Conservation (phyloP, 2,797 vertebrate genomes). For the Pseudomugil gertrudae region DNA sequence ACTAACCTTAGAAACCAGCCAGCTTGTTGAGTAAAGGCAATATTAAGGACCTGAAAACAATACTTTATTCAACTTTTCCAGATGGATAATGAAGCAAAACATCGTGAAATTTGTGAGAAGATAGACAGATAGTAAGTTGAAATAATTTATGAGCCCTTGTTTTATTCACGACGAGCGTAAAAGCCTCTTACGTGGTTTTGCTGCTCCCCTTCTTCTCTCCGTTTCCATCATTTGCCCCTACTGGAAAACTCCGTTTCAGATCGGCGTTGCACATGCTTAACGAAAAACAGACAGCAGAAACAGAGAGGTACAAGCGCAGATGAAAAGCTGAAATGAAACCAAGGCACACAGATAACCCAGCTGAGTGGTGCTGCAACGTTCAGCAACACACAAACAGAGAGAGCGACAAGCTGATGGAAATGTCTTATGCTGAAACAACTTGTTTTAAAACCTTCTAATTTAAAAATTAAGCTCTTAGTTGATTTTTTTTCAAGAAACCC, state of each 20-base stretch:
- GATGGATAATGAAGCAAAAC: background rate
- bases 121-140: background rate
- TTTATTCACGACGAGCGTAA: background rate
- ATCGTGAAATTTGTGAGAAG: background rate
- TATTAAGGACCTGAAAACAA: background rate
- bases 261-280: background rate
- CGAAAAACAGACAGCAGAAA: background rate
- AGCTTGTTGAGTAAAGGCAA: background rate
- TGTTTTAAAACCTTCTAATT: background rate
- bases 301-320: background rate
- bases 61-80: background rate
- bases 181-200: background rate
- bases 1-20: background rate
- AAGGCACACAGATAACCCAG: background rate
- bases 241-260: background rate
- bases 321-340: conserved; percentile 1
- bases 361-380: background rate
- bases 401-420: background rate
- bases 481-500: no score
- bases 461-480: background rate
- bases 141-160: background rate
- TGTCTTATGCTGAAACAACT: background rate
- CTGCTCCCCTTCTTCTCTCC: background rate
- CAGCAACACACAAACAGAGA: background rate
- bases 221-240: background rate